Percentiles rank a stretch among this genome's conserved stretches.
Conservation (phyloP, 1,140 invertebrate genomes). For the Parasteatoda tepidariorum region DNA sequence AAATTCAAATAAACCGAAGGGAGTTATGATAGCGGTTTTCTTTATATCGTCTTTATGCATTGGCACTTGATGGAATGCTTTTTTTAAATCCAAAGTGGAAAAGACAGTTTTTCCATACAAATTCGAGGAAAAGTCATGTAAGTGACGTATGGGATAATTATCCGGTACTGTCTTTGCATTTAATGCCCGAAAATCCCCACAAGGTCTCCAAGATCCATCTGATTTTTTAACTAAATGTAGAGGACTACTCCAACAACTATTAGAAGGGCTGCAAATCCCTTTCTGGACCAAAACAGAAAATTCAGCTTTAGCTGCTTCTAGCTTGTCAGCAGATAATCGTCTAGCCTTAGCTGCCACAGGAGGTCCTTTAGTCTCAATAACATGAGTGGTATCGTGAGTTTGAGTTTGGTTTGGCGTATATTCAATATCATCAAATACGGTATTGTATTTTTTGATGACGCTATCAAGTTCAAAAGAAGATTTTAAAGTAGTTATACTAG, state of each 20-base stretch:
- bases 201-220: conserved; percentile 40
- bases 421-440: neutral
- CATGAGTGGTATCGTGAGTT: conserved; percentile 2
- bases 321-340: conserved; percentile 26
- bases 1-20: conserved; percentile 58
- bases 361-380: conserved; percentile 30
- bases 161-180: conserved; percentile 46
- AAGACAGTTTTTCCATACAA: conserved; percentile 42
- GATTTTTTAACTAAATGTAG: conserved; percentile 63
- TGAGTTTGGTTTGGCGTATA: neutral
- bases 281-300: conserved; percentile 19
- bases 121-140: conserved; percentile 24
- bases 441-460: neutral
- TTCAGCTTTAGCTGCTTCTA: conserved; percentile 10
- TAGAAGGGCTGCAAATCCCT: conserved; percentile 61
- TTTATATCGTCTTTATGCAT: conserved; percentile 42
- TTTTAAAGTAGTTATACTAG: neutral
- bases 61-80: conserved; percentile 50
- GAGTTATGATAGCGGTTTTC: conserved; percentile 52
- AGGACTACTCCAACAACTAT: conserved; percentile 60
- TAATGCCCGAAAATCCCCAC: conserved; percentile 48
- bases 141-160: conserved; percentile 43
- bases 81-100: conserved; percentile 35
- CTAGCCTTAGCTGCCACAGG: conserved; percentile 29
- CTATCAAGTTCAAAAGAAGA: neutral